Percentiles rank a stretch among this genome's conserved stretches.
These are phyloP conservation scores for Psammodynastes pulverulentus DNA, from an alignment of 2,113 vertebrate genomes.

Conservation along the genomic window DNA sequence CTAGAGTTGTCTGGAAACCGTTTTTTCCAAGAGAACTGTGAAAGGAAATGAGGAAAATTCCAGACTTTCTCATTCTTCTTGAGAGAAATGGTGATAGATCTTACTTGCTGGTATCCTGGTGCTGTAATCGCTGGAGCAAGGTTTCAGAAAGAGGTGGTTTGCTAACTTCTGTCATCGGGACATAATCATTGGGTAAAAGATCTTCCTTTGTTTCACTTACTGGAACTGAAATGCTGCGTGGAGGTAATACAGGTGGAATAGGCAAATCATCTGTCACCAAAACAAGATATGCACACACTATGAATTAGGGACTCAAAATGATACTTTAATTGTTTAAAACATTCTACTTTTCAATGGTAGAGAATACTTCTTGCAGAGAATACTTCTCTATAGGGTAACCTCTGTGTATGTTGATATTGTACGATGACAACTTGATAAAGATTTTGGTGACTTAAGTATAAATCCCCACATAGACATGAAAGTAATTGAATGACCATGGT, in stretches of 20 bases:
- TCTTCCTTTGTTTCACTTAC: constrained; percentile 75
- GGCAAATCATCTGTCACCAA: constrained; percentile 69
- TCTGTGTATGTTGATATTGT: not conserved
- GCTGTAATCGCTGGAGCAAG: constrained; percentile 80
- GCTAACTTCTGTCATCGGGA: constrained; percentile 63
- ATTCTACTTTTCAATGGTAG: not conserved
- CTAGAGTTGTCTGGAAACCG: not conserved
- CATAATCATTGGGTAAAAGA: constrained; percentile 29
- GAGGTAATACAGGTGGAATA: constrained; percentile 85
- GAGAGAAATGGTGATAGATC: constrained; percentile 2
- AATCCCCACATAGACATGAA: not conserved
- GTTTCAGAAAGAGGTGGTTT: constrained; percentile 76
- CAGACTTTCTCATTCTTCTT: not conserved
- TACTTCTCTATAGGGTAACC: not conserved
- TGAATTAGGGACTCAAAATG: not conserved
- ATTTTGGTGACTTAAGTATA: not conserved
- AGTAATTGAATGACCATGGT: not conserved
- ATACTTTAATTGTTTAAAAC: not conserved
- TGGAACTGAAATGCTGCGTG: constrained; percentile 75
- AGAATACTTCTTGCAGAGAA: not conserved
- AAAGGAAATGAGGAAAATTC: not conserved
- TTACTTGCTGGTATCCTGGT: constrained; percentile 83
- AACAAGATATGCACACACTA: not conserved
- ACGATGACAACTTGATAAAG: not conserved
- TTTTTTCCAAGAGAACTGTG: constrained; percentile 10